A percentile compares a stretch with the other conserved stretches of the same genome.
Evolutionary conservation across 2,797 vertebrate species (phyloP).

Genomic region (Brotula barbata): DNA sequence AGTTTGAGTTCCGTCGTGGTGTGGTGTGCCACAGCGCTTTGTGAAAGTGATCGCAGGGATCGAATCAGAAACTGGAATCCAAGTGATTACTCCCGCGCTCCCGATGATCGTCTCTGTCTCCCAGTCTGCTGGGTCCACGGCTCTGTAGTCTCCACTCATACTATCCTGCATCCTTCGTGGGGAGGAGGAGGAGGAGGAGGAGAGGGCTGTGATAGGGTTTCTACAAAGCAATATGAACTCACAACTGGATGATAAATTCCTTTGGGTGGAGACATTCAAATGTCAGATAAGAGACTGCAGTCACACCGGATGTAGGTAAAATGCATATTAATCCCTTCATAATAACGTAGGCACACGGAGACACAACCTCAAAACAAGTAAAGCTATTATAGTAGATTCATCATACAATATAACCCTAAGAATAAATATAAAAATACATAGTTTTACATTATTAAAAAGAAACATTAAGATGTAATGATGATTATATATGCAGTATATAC

Average conservation of each 20-base stretch:
- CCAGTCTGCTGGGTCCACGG: constrained; percentile 24
- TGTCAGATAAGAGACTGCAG: not conserved
- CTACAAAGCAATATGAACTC: not conserved
- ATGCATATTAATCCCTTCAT: not conserved
- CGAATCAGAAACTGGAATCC: constrained; percentile 3
- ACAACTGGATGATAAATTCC: not conserved
- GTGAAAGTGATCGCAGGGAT: not conserved
- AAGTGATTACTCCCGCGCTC: constrained; percentile 14
- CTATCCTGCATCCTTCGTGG: constrained; percentile 59
- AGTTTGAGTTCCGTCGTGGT: constrained; percentile 32
- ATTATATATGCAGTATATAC: not conserved
- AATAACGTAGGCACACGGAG: not conserved
- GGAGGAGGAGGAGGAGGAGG: constrained; percentile 16
- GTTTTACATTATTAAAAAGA: no score
- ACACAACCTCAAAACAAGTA: not conserved
- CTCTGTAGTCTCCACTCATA: constrained; percentile 39
- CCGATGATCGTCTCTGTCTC: constrained; percentile 24
- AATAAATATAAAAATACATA: no score
- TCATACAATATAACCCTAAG: no score
- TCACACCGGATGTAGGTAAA: fast-evolving
- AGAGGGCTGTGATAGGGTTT: not conserved
- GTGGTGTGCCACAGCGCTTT: not conserved
- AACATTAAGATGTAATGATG: no score
- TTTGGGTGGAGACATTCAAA: not conserved
- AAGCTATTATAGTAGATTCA: not conserved